A percentile compares a stretch with the other conserved stretches of the same genome.
phyloP scores from a whole-genome alignment of 2,797 vertebrate species.

The Sebastes itinus region DNA sequence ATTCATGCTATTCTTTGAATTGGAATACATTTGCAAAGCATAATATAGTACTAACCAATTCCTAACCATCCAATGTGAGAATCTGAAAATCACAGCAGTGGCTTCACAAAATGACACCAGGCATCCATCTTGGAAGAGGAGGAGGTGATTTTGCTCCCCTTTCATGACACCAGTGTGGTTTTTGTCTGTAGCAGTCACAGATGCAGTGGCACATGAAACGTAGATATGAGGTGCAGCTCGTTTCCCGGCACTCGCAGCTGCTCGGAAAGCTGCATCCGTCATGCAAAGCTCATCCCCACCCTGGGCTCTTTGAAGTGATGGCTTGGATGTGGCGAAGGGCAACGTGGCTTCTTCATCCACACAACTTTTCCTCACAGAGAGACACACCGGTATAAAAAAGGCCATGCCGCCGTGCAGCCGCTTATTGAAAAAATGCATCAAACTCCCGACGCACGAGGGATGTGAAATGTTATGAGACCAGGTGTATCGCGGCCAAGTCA shows the following conservation, averaged over 20 bases:
- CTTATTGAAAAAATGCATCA: constrained; percentile 60
- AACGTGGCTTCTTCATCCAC: constrained; percentile 63
- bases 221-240: constrained; percentile 35
- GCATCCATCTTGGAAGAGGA: constrained; percentile 28
- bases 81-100: background rate
- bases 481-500: constrained; percentile 72
- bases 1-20: background rate
- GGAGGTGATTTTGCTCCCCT: background rate
- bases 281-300: constrained; percentile 75
- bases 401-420: constrained; percentile 22
- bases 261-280: constrained; percentile 76
- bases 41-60: background rate
- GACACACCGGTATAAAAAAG: constrained; percentile 15
- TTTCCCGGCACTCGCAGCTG: constrained; percentile 50
- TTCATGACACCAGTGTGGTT: background rate
- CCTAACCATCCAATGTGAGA: background rate
- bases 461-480: constrained; percentile 63
- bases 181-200: constrained; percentile 26
- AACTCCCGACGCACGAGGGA: constrained; percentile 45
- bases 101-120: constrained; percentile 12
- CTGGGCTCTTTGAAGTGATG: constrained; percentile 78
- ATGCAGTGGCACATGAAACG: constrained; percentile 38
- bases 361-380: constrained; percentile 54
- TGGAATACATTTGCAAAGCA: background rate
- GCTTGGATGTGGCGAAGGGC: constrained; percentile 63